Base-by-base conservation (phyloP, 1,140 invertebrate species). In the Heliothis subflexa region DNA sequence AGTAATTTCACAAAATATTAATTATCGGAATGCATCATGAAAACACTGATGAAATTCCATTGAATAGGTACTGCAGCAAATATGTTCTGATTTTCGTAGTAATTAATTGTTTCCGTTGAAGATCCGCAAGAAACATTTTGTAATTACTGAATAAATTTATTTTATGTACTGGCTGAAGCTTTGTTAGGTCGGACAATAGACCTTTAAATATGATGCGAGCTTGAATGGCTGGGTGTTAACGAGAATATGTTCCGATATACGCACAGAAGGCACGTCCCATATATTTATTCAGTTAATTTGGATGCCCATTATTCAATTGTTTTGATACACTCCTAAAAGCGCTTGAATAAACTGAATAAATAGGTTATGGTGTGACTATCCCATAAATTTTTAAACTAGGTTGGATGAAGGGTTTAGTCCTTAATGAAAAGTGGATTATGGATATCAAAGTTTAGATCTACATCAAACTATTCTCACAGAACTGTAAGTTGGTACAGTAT, bases 1-100 rank as follows among this genome's bases (percentile, higher is more conserved):
- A 64, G 33, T 16, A 64, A 45, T 64, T 47, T 14, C 61, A 64
- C 61, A 16, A 64, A 45, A 13, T 64, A 64, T 64, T 64, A 45
- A 64, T 64, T 61, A 64, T 16, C n/a, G 16, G 16, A 64, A 45
- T 64, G 61, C 61, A 64, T 12, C n/a, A 13, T 18, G 16, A 33
- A 16, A 62, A 14, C 28, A 45, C 13, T 45, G 57, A 28, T 28
- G 21, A 33, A 33, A 61, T 28, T 59, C 21, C 25, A 14, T 61
- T 33, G 57, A 28, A 61, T 3, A n/a, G n/a, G n/a, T n/a, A 33
- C 25, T 61, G 57, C 11, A 33, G 28, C 14, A 45, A 28, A 40
- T 7, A 10, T 1, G 1, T 62, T 62, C 59, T 40, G 9, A 14
- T 33, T 12, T 62, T 45, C n/a, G 33, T 16, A 45, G 33, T 62